These are phyloP conservation scores for Campodea augens DNA, from an alignment of 1,140 invertebrate genomes.

Conservation along the genomic window DNA sequence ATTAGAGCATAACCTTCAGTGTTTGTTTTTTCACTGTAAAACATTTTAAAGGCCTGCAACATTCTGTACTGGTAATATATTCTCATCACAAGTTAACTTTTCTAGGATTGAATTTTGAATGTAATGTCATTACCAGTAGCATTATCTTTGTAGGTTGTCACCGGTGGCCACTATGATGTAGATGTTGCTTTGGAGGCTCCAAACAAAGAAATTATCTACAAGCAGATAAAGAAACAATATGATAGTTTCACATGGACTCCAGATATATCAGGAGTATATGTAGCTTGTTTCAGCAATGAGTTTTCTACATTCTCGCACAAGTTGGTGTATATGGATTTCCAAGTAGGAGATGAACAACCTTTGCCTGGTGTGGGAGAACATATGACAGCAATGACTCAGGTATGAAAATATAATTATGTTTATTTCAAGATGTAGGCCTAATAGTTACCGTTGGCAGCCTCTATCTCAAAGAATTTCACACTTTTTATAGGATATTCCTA, in stretches of 20 bases:
- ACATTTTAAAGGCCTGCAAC: too few relatives aligned
- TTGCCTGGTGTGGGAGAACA: constrained; percentile 73
- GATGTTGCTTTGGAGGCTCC: constrained; percentile 84
- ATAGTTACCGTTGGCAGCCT: too few relatives aligned
- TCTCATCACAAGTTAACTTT: too few relatives aligned
- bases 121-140: too few relatives aligned
- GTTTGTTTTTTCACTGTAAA: too few relatives aligned
- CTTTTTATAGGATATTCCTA: too few relatives aligned
- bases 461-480: too few relatives aligned
- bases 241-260: constrained; percentile 78
- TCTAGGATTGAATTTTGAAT: too few relatives aligned
- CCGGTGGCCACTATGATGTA: constrained; percentile 97
- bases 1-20: too few relatives aligned
- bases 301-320: constrained; percentile 99
- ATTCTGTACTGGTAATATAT: too few relatives aligned
- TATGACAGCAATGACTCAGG: constrained; percentile 86
- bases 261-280: constrained; percentile 51
- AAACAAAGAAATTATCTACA: constrained; percentile 72
- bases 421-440: too few relatives aligned
- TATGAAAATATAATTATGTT: constrained; percentile 28
- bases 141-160: constrained; percentile 61
- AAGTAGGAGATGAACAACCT: constrained; percentile 77
- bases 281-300: constrained; percentile 95
- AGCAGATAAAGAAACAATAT: constrained; percentile 82
- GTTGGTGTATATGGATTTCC: constrained; percentile 95